Percentiles rank a stretch among this genome's conserved stretches.
phyloP scores from a whole-genome alignment of 2,113 vertebrate genomes.

The Tiliqua scincoides region DNA sequence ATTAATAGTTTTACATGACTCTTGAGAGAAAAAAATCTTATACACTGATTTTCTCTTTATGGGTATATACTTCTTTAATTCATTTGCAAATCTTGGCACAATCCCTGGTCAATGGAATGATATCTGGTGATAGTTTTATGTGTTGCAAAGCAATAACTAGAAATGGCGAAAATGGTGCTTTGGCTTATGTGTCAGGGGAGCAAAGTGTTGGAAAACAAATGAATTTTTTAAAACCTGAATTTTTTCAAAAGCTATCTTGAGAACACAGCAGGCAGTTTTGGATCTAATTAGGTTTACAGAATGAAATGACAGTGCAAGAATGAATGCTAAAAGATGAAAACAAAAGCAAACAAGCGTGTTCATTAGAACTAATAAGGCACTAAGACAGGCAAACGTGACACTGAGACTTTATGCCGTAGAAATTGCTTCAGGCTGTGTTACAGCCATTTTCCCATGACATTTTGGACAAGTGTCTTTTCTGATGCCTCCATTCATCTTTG shows the following conservation, averaged over 20 bases:
- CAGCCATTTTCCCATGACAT: background rate
- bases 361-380: conserved; percentile 3
- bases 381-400: background rate
- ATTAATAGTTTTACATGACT: background rate
- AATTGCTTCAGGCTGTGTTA: background rate
- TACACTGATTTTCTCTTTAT: background rate
- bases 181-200: background rate
- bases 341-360: conserved; percentile 4
- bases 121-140: background rate
- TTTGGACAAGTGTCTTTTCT: background rate
- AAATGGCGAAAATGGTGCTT: background rate
- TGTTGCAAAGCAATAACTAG: background rate
- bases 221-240: conserved; percentile 19
- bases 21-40: background rate
- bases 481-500: background rate
- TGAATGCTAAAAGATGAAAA: conserved; percentile 1
- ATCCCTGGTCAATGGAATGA: background rate
- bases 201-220: conserved; percentile 2
- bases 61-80: background rate
- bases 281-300: conserved; percentile 14
- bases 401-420: background rate
- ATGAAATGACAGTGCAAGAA: background rate
- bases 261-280: conserved; percentile 3
- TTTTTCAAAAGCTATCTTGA: conserved; percentile 5
- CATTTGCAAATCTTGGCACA: background rate